Conservation (phyloP, 1,140 invertebrate species). For the Chelonus insularis region DNA sequence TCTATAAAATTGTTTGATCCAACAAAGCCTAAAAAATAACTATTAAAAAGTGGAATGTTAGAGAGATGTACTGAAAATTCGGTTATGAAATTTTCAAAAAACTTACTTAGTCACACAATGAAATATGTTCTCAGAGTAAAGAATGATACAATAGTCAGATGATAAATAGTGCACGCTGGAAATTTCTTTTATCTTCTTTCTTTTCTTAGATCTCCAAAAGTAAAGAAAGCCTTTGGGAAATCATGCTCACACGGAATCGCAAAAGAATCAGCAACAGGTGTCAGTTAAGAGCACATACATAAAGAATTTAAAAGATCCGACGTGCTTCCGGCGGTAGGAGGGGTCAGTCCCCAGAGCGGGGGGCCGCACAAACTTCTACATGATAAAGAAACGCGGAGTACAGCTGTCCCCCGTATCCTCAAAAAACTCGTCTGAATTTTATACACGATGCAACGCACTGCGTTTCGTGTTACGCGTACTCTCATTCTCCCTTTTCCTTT, state of each 20-base stretch:
- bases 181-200: no score
- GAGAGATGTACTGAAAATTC: no score
- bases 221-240: constrained; percentile 18
- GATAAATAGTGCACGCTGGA: no score
- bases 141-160: no score
- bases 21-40: background rate
- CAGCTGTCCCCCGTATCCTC: constrained; percentile 29
- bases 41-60: no score
- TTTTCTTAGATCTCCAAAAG: background rate
- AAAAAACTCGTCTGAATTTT: constrained; percentile 31
- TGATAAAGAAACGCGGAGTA: constrained; percentile 30
- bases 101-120: no score
- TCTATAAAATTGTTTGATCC: constrained; percentile 12
- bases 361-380: constrained; percentile 15
- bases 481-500: constrained; percentile 9
- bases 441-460: constrained; percentile 27
- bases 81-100: no score
- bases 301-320: constrained; percentile 31
- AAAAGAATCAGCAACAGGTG: constrained; percentile 29
- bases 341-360: constrained; percentile 12
- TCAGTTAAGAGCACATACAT: constrained; percentile 22
- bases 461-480: constrained; percentile 28
- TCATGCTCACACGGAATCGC: constrained; percentile 18
- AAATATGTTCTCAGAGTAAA: no score
- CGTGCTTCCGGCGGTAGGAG: constrained; percentile 28